Percentiles rank a stretch among this genome's conserved stretches.
These are phyloP conservation scores for Myotis yumanensis DNA, from an alignment of 2,113 vertebrate species.

Conservation along the genomic window DNA sequence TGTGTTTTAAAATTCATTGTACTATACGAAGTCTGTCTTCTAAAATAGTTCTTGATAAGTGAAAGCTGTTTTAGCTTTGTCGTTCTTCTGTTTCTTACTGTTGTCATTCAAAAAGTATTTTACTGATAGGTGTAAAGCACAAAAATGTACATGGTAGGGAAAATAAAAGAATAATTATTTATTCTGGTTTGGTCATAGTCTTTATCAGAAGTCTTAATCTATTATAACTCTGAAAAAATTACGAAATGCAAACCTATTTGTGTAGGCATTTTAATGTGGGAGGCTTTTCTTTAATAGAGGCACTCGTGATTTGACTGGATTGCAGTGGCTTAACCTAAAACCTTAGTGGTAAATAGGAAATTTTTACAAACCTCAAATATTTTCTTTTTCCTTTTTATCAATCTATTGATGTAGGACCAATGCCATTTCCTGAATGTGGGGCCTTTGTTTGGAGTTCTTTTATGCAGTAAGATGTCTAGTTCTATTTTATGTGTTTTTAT, in stretches of 20 bases:
- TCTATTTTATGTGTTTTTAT: too few relatives aligned
- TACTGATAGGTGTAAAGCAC: not conserved
- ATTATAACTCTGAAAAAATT: not conserved
- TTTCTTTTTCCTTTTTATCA: not conserved
- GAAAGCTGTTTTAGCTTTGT: not conserved
- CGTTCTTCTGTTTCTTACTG: not conserved
- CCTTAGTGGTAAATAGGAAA: not conserved
- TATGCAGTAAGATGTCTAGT: not conserved
- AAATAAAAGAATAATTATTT: not conserved
- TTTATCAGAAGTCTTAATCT: slow-evolving; percentile 26
- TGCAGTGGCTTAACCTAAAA: not conserved
- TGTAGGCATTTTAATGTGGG: not conserved
- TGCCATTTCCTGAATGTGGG: not conserved
- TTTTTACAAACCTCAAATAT: not conserved
- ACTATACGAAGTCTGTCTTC: not conserved
- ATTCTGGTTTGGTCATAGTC: not conserved
- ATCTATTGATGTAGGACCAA: not conserved
- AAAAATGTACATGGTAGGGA: not conserved
- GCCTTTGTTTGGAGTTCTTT: not conserved
- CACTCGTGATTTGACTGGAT: not conserved
- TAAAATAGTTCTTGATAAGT: not conserved
- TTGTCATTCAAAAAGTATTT: slow-evolving; percentile 24
- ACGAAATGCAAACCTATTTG: not conserved
- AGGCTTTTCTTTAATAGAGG: not conserved
- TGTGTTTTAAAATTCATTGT: not conserved